Percentiles rank a stretch among this genome's conserved stretches.
Conservation (phyloP, 2,888 invertebrate species). For the Dynastes grantii region DNA sequence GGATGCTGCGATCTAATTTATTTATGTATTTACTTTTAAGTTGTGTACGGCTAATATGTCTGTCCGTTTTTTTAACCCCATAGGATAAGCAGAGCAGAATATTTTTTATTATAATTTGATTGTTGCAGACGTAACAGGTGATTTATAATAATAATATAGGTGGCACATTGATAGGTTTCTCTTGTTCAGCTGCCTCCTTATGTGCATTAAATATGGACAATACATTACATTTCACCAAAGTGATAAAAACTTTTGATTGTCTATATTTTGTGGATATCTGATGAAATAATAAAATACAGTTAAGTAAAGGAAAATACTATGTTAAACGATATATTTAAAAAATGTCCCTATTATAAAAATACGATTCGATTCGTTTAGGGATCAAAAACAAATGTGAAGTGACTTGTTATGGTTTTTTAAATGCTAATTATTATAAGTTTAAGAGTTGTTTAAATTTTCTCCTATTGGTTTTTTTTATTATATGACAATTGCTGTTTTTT, state of each 20-base stretch:
- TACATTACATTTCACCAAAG: slow-evolving; percentile 57
- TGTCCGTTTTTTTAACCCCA: slow-evolving; percentile 62
- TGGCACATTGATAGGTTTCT: slow-evolving; percentile 35
- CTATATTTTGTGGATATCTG: slow-evolving; percentile 53
- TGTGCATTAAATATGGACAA: slow-evolving; percentile 59
- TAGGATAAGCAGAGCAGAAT: slow-evolving; percentile 69
- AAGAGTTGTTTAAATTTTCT: slow-evolving; percentile 55
- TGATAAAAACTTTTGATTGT: slow-evolving; percentile 52
- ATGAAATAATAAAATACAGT: slow-evolving; percentile 38
- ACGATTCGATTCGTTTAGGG: slow-evolving; percentile 43
- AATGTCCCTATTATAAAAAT: slow-evolving; percentile 42
- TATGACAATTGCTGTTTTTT: slow-evolving; percentile 46
- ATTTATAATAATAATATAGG: slow-evolving; percentile 47
- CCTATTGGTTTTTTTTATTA: slow-evolving; percentile 50
- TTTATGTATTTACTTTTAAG: slow-evolving; percentile 62
- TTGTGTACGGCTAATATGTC: slow-evolving; percentile 64
- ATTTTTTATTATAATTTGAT: slow-evolving; percentile 65
- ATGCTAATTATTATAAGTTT: slow-evolving; percentile 52
- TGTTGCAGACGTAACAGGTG: slow-evolving; percentile 55
- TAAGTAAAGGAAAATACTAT: slow-evolving; percentile 44
- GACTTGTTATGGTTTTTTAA: slow-evolving; percentile 60
- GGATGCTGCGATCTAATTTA: slow-evolving; percentile 57
- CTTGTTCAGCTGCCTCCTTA: slow-evolving; percentile 55
- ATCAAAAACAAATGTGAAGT: slow-evolving; percentile 58
- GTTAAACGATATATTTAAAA: slow-evolving; percentile 46